Evolutionary conservation across 2,113 vertebrate genomes (phyloP).

Genomic region (Natator depressus): DNA sequence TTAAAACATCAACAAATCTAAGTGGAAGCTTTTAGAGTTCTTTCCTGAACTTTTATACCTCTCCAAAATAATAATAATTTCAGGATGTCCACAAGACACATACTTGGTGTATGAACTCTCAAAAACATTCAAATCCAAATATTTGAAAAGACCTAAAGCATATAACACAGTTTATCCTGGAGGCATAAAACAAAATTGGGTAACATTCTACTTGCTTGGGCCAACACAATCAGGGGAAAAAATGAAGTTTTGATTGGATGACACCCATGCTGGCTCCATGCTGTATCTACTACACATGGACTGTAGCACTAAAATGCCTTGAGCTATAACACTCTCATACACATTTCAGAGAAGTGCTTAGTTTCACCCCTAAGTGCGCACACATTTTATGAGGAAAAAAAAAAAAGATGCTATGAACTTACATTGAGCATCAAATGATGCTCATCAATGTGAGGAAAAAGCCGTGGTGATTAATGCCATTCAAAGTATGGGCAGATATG

Average conservation of each 20-base stretch:
- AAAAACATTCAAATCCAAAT: not conserved
- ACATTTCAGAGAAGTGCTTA: not conserved
- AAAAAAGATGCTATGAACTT: not conserved
- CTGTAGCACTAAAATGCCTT: not conserved
- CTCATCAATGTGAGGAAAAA: not conserved
- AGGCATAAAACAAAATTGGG: slow-evolving; percentile 57
- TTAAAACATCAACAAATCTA: rapidly evolving
- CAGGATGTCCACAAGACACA: not conserved
- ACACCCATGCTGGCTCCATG: not conserved
- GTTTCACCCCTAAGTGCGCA: not conserved
- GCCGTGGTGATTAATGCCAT: not conserved
- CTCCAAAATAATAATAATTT: not conserved
- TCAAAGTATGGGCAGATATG: not conserved
- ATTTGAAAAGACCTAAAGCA: slow-evolving; percentile 36
- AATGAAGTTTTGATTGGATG: slow-evolving; percentile 51
- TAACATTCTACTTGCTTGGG: slow-evolving; percentile 49
- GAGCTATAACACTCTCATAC: not conserved
- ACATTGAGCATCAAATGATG: not conserved
- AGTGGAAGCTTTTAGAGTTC: not conserved
- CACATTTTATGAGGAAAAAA: not conserved
- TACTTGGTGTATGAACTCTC: not conserved
- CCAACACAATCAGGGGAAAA: slow-evolving; percentile 53
- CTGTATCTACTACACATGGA: not conserved
- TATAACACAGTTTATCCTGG: slow-evolving; percentile 23
- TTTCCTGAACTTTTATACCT: not conserved